Percentiles rank a stretch among this genome's conserved stretches.
phyloP scores from a whole-genome alignment of 2,888 invertebrate genomes.

The Chorisops tibialis region DNA sequence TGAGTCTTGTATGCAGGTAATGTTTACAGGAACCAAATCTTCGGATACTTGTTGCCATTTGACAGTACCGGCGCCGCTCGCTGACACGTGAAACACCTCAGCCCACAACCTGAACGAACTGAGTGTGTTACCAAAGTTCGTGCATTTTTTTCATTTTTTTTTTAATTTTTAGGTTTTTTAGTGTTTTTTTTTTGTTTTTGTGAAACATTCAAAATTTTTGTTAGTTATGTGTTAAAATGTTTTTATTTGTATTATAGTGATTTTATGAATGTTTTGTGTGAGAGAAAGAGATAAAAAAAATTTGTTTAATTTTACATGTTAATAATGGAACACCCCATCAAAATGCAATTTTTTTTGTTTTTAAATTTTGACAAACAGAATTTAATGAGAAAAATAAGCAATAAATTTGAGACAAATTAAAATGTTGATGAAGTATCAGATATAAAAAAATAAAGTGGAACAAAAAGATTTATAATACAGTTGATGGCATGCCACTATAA shows the following conservation, averaged over 20 bases:
- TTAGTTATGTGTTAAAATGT: slow-evolving; percentile 16
- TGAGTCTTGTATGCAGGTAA: slow-evolving; percentile 95
- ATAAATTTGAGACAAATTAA: neutral
- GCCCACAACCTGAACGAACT: slow-evolving; percentile 85
- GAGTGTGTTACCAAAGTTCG: slow-evolving; percentile 39
- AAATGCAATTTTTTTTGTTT: neutral
- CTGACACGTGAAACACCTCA: slow-evolving; percentile 96
- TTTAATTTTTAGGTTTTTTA: slow-evolving; percentile 26
- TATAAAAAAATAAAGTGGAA: neutral
- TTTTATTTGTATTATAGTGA: neutral
- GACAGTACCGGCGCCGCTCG: slow-evolving; percentile 86
- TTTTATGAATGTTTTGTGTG: slow-evolving; percentile 2
- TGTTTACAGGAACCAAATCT: slow-evolving; percentile 97
- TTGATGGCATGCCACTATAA: slow-evolving; percentile 22
- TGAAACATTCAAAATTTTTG: slow-evolving; percentile 15
- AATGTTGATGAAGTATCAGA: neutral
- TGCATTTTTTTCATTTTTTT: slow-evolving; percentile 32
- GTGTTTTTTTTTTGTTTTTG: slow-evolving; percentile 29
- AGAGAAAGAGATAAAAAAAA: slow-evolving; percentile 14
- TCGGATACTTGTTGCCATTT: slow-evolving; percentile 98
- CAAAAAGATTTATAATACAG: too few relatives aligned
- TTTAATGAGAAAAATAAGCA: neutral
- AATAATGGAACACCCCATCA: slow-evolving; percentile 9
- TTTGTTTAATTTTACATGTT: slow-evolving; percentile 15
- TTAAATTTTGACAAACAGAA: neutral